These are phyloP conservation scores for Gymnarchus niloticus DNA, from an alignment of 2,113 vertebrate genomes.

Conservation along the genomic window DNA sequence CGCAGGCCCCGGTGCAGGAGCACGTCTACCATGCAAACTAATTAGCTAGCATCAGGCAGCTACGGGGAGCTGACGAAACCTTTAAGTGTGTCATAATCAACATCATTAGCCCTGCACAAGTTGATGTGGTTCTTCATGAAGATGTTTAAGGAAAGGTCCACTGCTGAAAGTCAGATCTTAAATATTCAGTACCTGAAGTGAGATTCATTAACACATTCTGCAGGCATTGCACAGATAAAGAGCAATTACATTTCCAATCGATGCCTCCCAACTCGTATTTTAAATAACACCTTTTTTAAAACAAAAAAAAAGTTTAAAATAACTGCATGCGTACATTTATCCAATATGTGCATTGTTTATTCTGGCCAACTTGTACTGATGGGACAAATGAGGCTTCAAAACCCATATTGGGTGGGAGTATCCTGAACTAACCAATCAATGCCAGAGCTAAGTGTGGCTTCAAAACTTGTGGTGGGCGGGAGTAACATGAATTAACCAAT, in stretches of 20 bases:
- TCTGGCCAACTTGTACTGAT: too few species aligned
- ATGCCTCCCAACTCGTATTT: not conserved
- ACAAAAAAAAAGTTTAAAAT: not conserved
- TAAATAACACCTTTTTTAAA: not conserved
- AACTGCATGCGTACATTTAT: not conserved
- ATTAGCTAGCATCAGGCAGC: constrained; percentile 18
- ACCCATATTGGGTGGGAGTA: too few species aligned
- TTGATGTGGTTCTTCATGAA: not conserved
- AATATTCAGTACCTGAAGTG: too few species aligned
- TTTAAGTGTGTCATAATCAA: constrained; percentile 3
- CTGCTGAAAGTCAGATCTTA: too few species aligned
- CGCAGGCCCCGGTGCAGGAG: not conserved
- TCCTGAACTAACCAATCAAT: too few species aligned
- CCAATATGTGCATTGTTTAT: not conserved
- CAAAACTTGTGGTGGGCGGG: too few species aligned
- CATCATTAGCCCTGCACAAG: not conserved
- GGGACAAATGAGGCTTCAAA: too few species aligned
- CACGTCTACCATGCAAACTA: constrained; percentile 16
- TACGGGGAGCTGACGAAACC: constrained; percentile 23
- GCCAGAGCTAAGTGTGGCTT: too few species aligned
- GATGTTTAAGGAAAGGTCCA: not conserved
- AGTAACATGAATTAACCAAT: too few species aligned
- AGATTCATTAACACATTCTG: not conserved
- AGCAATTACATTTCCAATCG: not conserved
- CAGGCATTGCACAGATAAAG: not conserved